Evolutionary conservation across 1,140 invertebrate species (phyloP), one percentile per base, ranked within the genome.

Genomic region (Cylas formicarius): DNA sequence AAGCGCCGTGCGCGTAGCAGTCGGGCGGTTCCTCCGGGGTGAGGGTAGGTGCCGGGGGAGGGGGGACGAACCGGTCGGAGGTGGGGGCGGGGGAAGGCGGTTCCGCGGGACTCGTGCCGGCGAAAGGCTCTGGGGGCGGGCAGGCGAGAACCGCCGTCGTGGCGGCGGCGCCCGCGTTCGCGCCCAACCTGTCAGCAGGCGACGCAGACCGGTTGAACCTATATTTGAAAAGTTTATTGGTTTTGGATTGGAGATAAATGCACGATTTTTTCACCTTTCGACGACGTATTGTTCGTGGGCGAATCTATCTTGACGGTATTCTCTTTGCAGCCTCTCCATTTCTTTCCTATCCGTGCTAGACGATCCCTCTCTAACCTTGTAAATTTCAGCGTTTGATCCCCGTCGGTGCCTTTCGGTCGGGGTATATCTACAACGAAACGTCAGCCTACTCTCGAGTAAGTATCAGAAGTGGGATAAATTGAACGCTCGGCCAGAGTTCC

Each of bases 61-160:
- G 64, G 22, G 61, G 61, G 13, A 65, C 62, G 35, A 66, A 66
- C 29, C 62, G 47, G 37, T 65, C 63, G 44, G 51, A 58, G 14
- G 61, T 56, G 14, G 66, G 65, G 37, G 66, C 65, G 7, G 66
- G 65, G 17, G 66, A 65, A 19, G 66, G 64, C 16, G 66, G 66
- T 54, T 66, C 62, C 46, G 58, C 54, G 34, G 38, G 10, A 4
- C 28, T 23, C n/a, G 45, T 23, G 9, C 37, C 33, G 14, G 24
- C 37, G 32, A 40, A 40, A 7, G 28, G 37, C 9, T 31, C 28
- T 13, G 45, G 45, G 3, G 45, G 45, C 10, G 45, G 45, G 21
- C 45, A 48, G 18, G 37, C 45, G 37, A 48, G 32, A 17, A 48
- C 42, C 16, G 45, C 40, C 5, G 45, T 37, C n/a, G 45, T 48